These are phyloP conservation scores for Xiphophorus hellerii DNA, from an alignment of 2,113 vertebrate genomes.

Conservation along the genomic window DNA sequence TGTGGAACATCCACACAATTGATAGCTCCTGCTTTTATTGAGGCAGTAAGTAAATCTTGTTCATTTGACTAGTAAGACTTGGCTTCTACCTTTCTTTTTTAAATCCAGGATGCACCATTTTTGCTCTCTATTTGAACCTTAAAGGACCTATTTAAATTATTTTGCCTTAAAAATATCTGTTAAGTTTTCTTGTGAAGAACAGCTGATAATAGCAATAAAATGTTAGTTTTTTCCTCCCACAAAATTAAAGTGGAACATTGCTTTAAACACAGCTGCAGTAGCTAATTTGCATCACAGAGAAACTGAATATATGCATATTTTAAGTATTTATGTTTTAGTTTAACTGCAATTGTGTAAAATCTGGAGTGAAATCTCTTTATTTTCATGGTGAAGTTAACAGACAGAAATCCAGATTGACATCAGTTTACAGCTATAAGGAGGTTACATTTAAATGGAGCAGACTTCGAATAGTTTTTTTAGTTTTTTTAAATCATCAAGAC, in stretches of 20 bases:
- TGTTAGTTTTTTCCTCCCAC: neutral
- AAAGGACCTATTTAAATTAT: neutral
- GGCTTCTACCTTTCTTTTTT: too few species aligned
- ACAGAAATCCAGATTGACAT: neutral
- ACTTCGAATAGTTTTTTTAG: neutral
- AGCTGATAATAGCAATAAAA: too few species aligned
- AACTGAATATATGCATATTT: constrained; percentile 1
- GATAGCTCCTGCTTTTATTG: too few species aligned
- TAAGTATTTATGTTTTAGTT: neutral
- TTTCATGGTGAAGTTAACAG: neutral
- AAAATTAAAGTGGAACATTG: constrained; percentile 3
- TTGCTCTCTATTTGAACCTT: too few species aligned
- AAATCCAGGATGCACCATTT: too few species aligned
- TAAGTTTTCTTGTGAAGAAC: too few species aligned
- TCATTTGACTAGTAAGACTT: too few species aligned
- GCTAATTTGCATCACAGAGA: neutral
- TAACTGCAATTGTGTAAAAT: neutral
- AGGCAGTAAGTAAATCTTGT: too few species aligned
- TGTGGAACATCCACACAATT: too few species aligned
- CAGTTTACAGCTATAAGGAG: too few species aligned
- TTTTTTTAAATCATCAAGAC: neutral
- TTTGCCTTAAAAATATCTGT: neutral
- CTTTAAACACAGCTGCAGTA: constrained; percentile 5
- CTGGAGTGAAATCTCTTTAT: too few species aligned
- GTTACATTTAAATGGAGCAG: neutral